Conservation (phyloP, 37 sponge, comb jelly and placozoan species). For the Halichondria panicea region DNA sequence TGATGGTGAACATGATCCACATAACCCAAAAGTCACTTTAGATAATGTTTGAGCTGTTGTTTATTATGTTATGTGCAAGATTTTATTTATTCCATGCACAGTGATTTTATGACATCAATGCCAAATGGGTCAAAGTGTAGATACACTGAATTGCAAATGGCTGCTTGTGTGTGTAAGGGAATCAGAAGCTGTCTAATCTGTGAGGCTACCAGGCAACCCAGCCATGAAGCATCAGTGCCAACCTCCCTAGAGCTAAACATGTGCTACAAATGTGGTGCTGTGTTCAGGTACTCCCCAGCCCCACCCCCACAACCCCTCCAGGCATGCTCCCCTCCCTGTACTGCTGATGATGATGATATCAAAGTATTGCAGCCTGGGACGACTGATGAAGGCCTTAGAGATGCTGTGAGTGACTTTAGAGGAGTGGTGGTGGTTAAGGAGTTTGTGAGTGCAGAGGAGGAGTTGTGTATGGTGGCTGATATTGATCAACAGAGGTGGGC, state of each 20-base stretch:
- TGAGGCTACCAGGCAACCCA: constrained; percentile 18
- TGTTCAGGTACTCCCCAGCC: no score
- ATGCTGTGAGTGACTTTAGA: constrained; percentile 8
- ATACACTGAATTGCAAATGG: no score
- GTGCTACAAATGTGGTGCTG: constrained; percentile 52
- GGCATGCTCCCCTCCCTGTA: no score
- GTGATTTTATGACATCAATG: no score
- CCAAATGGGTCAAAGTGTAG: no score
- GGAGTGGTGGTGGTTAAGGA: constrained; percentile 71
- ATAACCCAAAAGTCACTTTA: constrained; percentile 72
- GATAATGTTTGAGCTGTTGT: no score
- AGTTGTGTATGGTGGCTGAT: constrained; percentile 34
- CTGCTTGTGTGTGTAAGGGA: constrained; percentile 71
- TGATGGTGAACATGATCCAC: constrained; percentile 75
- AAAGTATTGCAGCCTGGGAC: background rate
- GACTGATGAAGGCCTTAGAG: background rate
- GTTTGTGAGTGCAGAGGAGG: constrained; percentile 73
- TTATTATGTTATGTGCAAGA: no score
- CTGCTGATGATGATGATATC: no score
- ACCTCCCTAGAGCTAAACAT: background rate
- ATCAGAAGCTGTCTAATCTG: constrained; percentile 69
- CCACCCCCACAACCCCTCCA: no score
- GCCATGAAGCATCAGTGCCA: background rate
- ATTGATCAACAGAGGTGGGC: constrained; percentile 77
- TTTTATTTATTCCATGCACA: no score